phyloP scores from a whole-genome alignment of 1,140 invertebrate species.

The Psilanteris sp. region DNA sequence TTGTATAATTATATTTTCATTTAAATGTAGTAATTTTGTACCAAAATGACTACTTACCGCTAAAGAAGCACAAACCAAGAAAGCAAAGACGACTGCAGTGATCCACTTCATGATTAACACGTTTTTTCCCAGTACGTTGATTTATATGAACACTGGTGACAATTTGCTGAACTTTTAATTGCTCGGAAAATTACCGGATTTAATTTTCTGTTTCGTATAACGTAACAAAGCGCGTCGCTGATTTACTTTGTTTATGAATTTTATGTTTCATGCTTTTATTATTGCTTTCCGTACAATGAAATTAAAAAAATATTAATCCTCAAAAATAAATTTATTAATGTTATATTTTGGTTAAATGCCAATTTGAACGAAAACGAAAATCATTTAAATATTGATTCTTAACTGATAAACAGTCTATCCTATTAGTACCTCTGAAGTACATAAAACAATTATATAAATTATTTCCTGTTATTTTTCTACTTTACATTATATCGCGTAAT shows the following conservation, averaged over 20 bases:
- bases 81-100: conserved; percentile 7
- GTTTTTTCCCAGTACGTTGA: conserved; percentile 5
- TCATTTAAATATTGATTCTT: not conserved
- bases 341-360: too few relatives aligned
- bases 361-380: too few relatives aligned
- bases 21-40: too few relatives aligned
- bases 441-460: conserved; percentile 12
- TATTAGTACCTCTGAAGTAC: not conserved
- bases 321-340: too few relatives aligned
- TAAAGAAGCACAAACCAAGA: conserved; percentile 10
- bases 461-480: conserved; percentile 6
- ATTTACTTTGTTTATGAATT: conserved; percentile 3
- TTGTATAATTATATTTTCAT: too few relatives aligned
- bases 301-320: too few relatives aligned
- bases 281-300: too few relatives aligned
- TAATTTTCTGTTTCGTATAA: conserved; percentile 28
- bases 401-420: conserved; percentile 1
- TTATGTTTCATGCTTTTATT: conserved; percentile 3
- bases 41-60: conserved; percentile 60
- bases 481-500: too few relatives aligned
- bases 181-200: conserved; percentile 25
- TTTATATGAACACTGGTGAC: conserved; percentile 29
- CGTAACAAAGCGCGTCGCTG: conserved; percentile 16
- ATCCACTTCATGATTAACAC: conserved; percentile 54
- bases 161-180: conserved; percentile 29